Evolutionary conservation across 2,888 invertebrate genomes (phyloP), one percentile per base, ranked within the genome.

Genomic region (Chrysolina americana): DNA sequence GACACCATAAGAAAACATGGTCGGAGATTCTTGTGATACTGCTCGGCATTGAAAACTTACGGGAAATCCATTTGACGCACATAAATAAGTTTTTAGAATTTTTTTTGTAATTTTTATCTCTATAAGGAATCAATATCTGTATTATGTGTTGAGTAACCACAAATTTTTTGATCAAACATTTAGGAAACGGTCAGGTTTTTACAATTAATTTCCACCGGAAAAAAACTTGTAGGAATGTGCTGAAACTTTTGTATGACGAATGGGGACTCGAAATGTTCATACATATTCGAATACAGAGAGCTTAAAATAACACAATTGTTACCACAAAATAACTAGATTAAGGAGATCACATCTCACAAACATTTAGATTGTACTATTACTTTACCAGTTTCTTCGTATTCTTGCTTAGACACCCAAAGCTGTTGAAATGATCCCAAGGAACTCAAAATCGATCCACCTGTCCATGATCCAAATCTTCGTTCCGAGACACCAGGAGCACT

Each of bases 381-480:
- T 84, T 92, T 93, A 10, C 94, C 94, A 17, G 90, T 90, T 85
- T 94, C 94, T 77, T 94, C 93, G 86, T 93, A 94, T 82, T 94
- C 94, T 82, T 93, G 93, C 82, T 92, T 92, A 15, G 93, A 93
- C 70, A 94, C 91, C 94, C 94, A 94, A 90, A 94, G 91, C 84
- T 94, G 94, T 82, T 94, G 94, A 86, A 94, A 94, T 1, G 93
- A 92, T 53, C 94, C 94, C 80, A 94, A 85, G 0, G 94, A 94
- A 47, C 93, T 93, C 53, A 94, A 88, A 78, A 94, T 94, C 0
- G 94, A 94, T 23, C 94, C 94, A 19, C 94, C 94, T 78, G 94
- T 93, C 94, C 94, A 94, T 44, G 93, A 91, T 70, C 93, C 93
- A 87, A 92, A 94, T 73, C 92, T 89, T 71, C 93, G 87, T 86